Conservation (phyloP, 2,888 invertebrate genomes). For the Listrodromus nycthemerus region DNA sequence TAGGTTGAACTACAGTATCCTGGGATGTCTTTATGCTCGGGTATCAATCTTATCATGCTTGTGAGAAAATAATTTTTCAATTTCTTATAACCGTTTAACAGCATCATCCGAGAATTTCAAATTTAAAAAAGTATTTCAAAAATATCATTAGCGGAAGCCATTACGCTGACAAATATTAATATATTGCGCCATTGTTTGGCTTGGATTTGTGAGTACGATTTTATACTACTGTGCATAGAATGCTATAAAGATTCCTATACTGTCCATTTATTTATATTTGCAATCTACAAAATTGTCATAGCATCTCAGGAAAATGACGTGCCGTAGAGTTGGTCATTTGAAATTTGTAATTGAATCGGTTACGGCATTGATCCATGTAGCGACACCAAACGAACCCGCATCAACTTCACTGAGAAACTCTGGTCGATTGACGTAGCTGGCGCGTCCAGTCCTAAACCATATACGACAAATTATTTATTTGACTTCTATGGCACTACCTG, state of each 20-base stretch:
- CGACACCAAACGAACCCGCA: slow-evolving; percentile 89
- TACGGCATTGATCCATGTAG: slow-evolving; percentile 87
- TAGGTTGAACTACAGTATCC: slow-evolving; percentile 31
- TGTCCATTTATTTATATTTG: background rate
- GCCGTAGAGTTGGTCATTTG: background rate
- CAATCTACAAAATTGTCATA: background rate
- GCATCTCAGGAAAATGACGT: background rate
- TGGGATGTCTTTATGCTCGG: slow-evolving; percentile 16
- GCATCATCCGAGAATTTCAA: background rate
- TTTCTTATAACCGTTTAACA: background rate
- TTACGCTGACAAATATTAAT: no score
- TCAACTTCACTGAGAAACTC: slow-evolving; percentile 86
- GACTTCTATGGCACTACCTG: background rate
- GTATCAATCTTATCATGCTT: slow-evolving; percentile 5
- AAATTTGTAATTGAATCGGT: slow-evolving; percentile 68
- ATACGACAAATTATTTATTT: slow-evolving; percentile 17
- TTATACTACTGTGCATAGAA: background rate
- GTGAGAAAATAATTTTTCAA: slow-evolving; percentile 29
- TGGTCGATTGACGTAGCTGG: slow-evolving; percentile 88
- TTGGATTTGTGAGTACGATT: no score
- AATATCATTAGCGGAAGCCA: background rate
- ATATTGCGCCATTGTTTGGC: no score
- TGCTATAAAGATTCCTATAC: background rate
- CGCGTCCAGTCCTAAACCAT: slow-evolving; percentile 88
- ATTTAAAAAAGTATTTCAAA: background rate